A percentile compares a stretch with the other conserved stretches of the same genome.
Evolutionary conservation across 2,113 vertebrate species (phyloP).

Genomic region (Percopsis transmontana): DNA sequence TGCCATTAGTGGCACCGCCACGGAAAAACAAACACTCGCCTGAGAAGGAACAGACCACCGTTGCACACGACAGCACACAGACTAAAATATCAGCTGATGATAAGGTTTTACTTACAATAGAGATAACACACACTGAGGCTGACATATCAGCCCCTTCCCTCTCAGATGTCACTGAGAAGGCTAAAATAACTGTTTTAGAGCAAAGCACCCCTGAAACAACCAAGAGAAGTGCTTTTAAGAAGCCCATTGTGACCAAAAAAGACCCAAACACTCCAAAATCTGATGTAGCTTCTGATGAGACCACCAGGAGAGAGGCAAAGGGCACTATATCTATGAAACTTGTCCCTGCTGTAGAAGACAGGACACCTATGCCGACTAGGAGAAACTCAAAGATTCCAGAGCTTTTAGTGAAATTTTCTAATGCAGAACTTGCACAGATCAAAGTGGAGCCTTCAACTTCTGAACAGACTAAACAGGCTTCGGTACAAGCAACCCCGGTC

Average conservation of each 20-base stretch:
- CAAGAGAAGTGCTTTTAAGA: neutral
- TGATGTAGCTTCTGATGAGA: slow-evolving; percentile 2
- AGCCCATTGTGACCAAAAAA: slow-evolving; percentile 3
- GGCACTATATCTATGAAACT: no score
- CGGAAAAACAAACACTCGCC: slow-evolving; percentile 43
- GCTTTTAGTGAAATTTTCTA: neutral
- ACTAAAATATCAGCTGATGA: neutral
- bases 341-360: neutral
- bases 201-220: slow-evolving; percentile 14
- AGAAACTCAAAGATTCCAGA: slow-evolving; percentile 27
- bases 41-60: slow-evolving; percentile 21
- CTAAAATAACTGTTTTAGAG: neutral
- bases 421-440: neutral
- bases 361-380: slow-evolving; percentile 11
- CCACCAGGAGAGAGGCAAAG: neutral
- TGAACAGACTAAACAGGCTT: neutral
- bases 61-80: no score
- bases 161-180: neutral
- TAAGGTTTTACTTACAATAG: neutral
- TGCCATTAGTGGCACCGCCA: slow-evolving; percentile 50
- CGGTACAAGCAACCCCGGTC: slow-evolving; percentile 8
- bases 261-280: neutral
- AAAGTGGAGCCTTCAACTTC: neutral
- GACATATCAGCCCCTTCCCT: neutral
- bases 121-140: neutral